Evolutionary conservation across 2,113 vertebrate species (phyloP).

Genomic region (Lontra canadensis): DNA sequence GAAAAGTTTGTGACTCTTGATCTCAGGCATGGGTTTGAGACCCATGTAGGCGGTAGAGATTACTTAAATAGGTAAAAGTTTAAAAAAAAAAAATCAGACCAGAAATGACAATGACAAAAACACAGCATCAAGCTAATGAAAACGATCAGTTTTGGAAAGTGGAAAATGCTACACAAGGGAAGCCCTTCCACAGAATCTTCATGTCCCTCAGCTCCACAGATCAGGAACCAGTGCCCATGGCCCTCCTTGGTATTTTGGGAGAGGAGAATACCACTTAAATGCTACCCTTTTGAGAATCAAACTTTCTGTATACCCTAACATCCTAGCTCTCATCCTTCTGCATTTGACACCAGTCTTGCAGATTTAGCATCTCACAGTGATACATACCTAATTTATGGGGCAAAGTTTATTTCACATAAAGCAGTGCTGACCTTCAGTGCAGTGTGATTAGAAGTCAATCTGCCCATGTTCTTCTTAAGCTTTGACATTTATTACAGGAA

Average conservation of each 20-base stretch:
- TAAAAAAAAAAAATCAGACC: not conserved
- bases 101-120: constrained; percentile 31
- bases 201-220: not conserved
- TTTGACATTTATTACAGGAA: not conserved
- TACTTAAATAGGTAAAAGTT: not conserved
- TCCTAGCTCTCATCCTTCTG: not conserved
- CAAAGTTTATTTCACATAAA: not conserved
- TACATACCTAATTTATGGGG: not conserved
- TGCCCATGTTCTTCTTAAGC: constrained; percentile 8
- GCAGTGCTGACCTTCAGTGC: not conserved
- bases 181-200: not conserved
- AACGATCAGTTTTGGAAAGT: constrained; percentile 19
- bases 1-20: not conserved
- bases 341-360: not conserved
- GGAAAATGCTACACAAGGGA: not conserved
- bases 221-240: not conserved
- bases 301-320: not conserved
- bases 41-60: not conserved
- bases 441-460: not conserved
- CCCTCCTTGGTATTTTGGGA: not conserved
- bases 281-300: not conserved
- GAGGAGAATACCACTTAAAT: not conserved
- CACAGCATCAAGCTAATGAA: not conserved
- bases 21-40: not conserved
- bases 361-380: not conserved